phyloP scores from a whole-genome alignment of 2,113 vertebrate species.

The Eonycteris spelaea region DNA sequence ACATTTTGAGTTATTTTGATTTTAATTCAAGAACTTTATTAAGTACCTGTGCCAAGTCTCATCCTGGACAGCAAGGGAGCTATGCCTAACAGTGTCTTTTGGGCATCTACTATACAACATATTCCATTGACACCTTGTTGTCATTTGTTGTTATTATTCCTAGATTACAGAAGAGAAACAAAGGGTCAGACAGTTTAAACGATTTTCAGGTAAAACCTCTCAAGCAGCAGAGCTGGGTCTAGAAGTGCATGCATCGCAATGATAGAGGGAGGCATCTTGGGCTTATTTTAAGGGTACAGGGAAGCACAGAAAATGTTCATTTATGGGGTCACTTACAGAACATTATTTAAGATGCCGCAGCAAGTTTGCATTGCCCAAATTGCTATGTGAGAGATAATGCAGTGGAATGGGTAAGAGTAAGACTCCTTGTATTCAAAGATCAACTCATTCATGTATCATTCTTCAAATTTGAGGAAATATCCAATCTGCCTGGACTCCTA shows the following conservation, averaged over 20 bases:
- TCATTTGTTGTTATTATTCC: background rate
- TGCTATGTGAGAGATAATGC: fast-evolving
- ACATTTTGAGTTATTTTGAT: background rate
- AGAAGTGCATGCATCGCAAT: background rate
- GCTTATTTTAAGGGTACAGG: background rate
- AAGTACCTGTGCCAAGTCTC: background rate
- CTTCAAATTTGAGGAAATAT: background rate
- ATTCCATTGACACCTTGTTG: fast-evolving
- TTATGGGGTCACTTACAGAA: background rate
- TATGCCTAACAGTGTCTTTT: background rate
- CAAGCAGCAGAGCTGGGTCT: background rate
- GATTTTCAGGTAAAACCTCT: background rate
- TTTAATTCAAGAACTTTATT: background rate
- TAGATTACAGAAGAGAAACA: background rate
- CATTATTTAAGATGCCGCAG: background rate
- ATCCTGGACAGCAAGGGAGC: background rate
- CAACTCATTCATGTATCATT: background rate
- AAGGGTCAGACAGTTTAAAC: background rate
- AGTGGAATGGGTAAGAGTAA: background rate
- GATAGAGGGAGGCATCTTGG: background rate
- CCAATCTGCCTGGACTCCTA: background rate
- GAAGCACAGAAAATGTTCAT: background rate
- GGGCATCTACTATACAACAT: fast-evolving
- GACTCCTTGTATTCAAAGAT: background rate
- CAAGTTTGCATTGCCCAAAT: background rate